These are phyloP conservation scores for Trachelus troglodyta DNA, from an alignment of 2,888 invertebrate genomes.

Conservation along the genomic window DNA sequence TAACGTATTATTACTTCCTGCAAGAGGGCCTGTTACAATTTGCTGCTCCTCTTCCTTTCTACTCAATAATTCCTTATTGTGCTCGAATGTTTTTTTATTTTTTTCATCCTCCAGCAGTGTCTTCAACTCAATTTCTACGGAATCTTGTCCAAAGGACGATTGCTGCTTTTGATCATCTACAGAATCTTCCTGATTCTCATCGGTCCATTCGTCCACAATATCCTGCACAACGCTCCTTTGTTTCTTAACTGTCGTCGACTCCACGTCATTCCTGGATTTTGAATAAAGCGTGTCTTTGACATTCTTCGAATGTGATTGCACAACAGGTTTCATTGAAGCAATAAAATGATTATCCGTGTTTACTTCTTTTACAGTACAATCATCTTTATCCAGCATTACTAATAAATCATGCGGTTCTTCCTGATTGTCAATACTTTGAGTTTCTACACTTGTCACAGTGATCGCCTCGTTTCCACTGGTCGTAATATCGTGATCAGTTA, in stretches of 20 bases:
- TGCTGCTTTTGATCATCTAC: conserved; percentile 33
- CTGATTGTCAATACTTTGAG: not conserved
- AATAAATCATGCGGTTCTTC: not conserved
- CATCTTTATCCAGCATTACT: not conserved
- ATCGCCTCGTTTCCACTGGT: not conserved
- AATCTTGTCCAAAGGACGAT: conserved; percentile 41
- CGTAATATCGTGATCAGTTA: not conserved
- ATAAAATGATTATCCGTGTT: not conserved
- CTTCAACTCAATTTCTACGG: conserved; percentile 56
- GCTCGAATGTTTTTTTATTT: conserved; percentile 12
- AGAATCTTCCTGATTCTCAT: conserved; percentile 55
- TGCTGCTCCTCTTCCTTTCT: not conserved
- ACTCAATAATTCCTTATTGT: not conserved
- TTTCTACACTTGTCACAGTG: not conserved
- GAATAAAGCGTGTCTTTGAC: not conserved
- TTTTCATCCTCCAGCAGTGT: conserved; percentile 54
- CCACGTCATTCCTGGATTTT: not conserved
- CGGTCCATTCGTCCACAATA: conserved; percentile 63
- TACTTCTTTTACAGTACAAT: not conserved
- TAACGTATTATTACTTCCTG: not conserved
- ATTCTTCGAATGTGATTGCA: not conserved
- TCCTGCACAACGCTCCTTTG: conserved; percentile 60
- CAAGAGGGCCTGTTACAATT: not conserved
- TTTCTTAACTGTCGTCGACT: conserved; percentile 21
- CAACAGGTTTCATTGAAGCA: not conserved